Base-by-base conservation (phyloP, 2,797 vertebrate genomes). In the Rhinatrema bivittatum region DNA sequence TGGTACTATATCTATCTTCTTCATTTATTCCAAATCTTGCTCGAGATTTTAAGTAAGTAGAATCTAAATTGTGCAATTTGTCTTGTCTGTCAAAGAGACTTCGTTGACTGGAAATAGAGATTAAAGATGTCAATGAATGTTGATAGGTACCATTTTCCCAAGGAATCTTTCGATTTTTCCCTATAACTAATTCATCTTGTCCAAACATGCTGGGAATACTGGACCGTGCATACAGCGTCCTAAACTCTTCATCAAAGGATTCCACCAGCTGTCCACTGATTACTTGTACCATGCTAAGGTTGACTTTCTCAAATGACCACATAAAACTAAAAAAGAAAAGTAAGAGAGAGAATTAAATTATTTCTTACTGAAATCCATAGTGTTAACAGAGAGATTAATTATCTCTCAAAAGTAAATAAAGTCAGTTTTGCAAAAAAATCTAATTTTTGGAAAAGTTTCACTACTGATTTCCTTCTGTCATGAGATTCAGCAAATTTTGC, bases 261-360 rank as follows among this genome's bases (percentile, higher is more conserved):
- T 90, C 87, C 16, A 98, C 92, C 28, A 99, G 82, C 27, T 88
- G 88, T 36, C 96, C 95, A 21, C 83, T 94, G 67, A 99, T 96
- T 34, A 98, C 72, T 52, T 99, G 96, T 36, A 98, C 87, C 91
- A 98, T 98, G 60, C 91, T 97, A 64, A 96, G 85, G 54, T 98
- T 83, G 46, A 94, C 88, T 82, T 97, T 98, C 68, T 98, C 94
- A 75, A 82, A 97, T 29, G 93, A 95, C 96, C 95, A 98, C 75
- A 91, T 85, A 32, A 92, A 95, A 68, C 96, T 99, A 78, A 16
- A 78, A 81, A 57, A 53, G 54, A 74, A 2, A 46, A 53, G 65
- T 16, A n/a, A 54, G 20, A 27, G 27, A 57, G 44, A 62, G 27
- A 37, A 34, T 37, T 42, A 9, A 15, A 5, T 14, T 8, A 14